phyloP scores from a whole-genome alignment of 2,888 invertebrate genomes.

The Tenthredo mesomela region DNA sequence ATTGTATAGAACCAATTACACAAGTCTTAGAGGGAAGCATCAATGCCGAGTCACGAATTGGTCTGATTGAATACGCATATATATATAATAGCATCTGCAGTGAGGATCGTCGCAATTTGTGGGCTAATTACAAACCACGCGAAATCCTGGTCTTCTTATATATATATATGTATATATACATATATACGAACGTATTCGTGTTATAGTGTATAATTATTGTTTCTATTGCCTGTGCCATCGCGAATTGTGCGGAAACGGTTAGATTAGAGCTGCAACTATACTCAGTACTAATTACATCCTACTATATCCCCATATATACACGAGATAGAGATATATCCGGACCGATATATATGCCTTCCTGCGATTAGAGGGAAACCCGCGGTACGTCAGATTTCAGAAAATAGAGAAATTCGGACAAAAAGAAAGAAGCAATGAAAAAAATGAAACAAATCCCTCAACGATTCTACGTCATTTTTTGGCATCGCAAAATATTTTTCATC shows the following conservation, averaged over 20 bases:
- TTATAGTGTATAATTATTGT: slow-evolving; percentile 23
- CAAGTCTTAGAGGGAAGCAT: not conserved
- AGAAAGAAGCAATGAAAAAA: no score
- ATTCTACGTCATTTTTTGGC: no score
- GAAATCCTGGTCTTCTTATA: not conserved
- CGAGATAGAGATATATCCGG: not conserved
- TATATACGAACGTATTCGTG: not conserved
- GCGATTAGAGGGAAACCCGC: not conserved
- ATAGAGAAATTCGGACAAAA: no score
- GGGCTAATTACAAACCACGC: slow-evolving; percentile 42
- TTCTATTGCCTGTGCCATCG: not conserved
- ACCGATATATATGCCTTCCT: not conserved
- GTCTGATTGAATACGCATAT: not conserved
- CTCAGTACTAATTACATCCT: not conserved
- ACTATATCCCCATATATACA: not conserved
- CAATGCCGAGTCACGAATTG: not conserved
- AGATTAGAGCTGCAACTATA: slow-evolving; percentile 28
- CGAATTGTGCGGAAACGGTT: slow-evolving; percentile 25
- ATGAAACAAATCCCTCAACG: no score
- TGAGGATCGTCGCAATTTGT: slow-evolving; percentile 6
- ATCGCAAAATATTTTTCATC: no score
- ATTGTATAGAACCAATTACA: no score
- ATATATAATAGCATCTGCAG: not conserved
- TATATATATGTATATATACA: not conserved
- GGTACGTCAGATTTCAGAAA: not conserved